phyloP scores from a whole-genome alignment of 1,140 invertebrate species.

The Megalonaias nervosa region DNA sequence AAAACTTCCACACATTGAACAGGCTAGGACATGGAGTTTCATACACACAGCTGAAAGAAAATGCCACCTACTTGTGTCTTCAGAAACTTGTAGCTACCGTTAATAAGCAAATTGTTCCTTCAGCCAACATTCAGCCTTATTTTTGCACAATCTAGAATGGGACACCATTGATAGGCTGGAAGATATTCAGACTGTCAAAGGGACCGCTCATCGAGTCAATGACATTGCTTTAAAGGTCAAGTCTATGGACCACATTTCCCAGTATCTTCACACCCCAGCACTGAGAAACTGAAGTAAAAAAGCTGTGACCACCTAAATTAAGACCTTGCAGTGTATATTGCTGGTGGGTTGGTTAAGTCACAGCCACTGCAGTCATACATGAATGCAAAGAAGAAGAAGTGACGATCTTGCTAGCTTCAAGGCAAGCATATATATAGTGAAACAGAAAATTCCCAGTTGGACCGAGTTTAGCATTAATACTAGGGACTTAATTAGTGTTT shows the following conservation, averaged over 20 bases:
- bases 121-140: conserved; percentile 5
- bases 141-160: neutral
- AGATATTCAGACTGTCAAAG: conserved; percentile 14
- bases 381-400: too few relatives aligned
- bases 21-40: neutral
- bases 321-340: neutral
- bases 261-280: neutral
- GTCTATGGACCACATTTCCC: neutral
- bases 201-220: conserved; percentile 24
- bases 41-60: neutral
- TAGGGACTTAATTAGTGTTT: too few relatives aligned
- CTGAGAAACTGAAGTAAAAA: neutral
- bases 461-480: too few relatives aligned
- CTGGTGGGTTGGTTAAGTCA: neutral
- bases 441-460: too few relatives aligned
- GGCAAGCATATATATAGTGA: too few relatives aligned
- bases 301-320: too few relatives aligned
- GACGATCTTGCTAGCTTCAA: too few relatives aligned
- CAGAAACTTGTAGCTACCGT: neutral
- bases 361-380: neutral
- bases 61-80: neutral
- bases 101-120: neutral
- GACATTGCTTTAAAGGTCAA: conserved; percentile 13
- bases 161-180: conserved; percentile 22
- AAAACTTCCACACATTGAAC: neutral